Percentiles rank a stretch among this genome's conserved stretches.
phyloP scores from a whole-genome alignment of 2,888 invertebrate genomes.

The Scaptomyza reducta region DNA sequence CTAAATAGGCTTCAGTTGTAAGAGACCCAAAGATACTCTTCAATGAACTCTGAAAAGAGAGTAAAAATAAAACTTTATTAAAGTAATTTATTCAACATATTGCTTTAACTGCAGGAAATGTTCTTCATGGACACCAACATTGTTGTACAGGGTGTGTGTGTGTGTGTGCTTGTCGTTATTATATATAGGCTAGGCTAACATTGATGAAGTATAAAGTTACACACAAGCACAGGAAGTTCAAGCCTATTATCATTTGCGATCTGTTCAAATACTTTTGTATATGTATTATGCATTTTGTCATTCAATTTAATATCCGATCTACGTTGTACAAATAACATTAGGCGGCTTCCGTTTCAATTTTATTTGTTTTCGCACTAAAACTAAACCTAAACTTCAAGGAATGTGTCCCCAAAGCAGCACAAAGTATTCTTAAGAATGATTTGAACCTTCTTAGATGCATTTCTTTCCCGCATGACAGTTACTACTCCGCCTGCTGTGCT shows the following conservation, averaged over 20 bases:
- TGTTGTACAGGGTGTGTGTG: not conserved
- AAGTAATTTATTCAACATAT: not conserved
- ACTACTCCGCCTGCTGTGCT: no score
- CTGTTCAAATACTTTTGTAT: constrained; percentile 23
- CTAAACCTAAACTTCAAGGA: no score
- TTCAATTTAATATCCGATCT: not conserved
- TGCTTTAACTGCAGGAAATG: no score
- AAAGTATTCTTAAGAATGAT: no score
- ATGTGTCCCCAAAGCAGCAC: no score
- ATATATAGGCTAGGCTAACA: not conserved
- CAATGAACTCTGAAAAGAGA: not conserved
- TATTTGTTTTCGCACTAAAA: no score
- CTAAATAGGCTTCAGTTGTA: not conserved
- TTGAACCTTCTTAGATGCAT: no score
- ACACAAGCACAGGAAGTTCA: constrained; percentile 41
- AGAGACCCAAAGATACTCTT: constrained; percentile 20
- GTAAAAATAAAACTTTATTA: not conserved
- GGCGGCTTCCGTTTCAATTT: not conserved
- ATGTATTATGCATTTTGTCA: constrained; percentile 1
- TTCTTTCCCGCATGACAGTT: no score
- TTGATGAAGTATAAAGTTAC: constrained; percentile 29
- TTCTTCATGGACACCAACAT: no score
- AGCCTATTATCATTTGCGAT: constrained; percentile 27
- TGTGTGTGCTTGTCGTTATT: not conserved
- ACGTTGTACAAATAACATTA: not conserved